Conservation (phyloP, 2,888 invertebrate genomes). For the Hyposoter didymator region DNA sequence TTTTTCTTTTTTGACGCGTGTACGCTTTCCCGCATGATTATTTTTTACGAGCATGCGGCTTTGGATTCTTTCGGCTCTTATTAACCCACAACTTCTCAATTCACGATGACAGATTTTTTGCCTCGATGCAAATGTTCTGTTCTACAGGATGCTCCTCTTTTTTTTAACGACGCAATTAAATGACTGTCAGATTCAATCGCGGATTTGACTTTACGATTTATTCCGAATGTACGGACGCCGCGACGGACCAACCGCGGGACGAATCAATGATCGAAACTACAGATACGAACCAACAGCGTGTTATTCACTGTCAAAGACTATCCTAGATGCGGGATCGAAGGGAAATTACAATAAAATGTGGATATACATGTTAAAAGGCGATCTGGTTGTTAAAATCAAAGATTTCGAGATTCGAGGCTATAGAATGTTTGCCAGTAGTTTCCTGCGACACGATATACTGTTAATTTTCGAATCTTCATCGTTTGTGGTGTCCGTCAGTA, state of each 20-base stretch:
- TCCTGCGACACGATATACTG: conserved; percentile 30
- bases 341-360: conserved; percentile 26
- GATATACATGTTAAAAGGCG: conserved; percentile 44
- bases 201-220: conserved; percentile 29
- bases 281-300: conserved; percentile 59
- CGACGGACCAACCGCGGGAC: conserved; percentile 26
- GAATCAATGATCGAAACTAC: conserved; percentile 56
- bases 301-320: conserved; percentile 55
- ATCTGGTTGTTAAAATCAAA: conserved; percentile 49
- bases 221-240: conserved; percentile 16
- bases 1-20: not conserved
- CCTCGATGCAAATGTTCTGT: conserved; percentile 60
- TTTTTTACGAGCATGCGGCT: not conserved
- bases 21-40: no score
- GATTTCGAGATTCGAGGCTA: conserved; percentile 29
- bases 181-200: not conserved
- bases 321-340: conserved; percentile 43
- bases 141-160: conserved; percentile 37
- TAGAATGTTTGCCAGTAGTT: conserved; percentile 26
- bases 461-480: conserved; percentile 38
- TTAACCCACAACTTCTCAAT: conserved; percentile 16
- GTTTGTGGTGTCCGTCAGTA: not conserved
- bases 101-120: conserved; percentile 28
- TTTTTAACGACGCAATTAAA: conserved; percentile 18
- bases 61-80: not conserved